Evolutionary conservation across 2,888 invertebrate species (phyloP).

Genomic region (Ischnura elegans): DNA sequence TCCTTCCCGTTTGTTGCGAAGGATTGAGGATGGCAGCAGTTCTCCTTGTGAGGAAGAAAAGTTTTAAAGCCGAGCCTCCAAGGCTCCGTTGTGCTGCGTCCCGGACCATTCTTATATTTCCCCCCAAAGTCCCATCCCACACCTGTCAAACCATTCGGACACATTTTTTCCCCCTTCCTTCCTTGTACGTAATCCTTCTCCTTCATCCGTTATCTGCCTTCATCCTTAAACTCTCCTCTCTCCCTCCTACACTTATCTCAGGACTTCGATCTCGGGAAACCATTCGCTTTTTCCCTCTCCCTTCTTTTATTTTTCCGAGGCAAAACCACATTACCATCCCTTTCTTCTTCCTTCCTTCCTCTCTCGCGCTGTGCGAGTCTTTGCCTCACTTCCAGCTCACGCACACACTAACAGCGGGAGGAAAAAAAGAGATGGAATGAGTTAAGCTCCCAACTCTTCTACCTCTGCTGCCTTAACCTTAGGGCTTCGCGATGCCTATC

Average conservation of each 20-base stretch:
- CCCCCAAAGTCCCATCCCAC: conserved; percentile 52
- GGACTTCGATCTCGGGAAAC: conserved; percentile 28
- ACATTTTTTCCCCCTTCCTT: conserved; percentile 33
- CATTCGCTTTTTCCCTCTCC: conserved; percentile 30
- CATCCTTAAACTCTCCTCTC: background rate
- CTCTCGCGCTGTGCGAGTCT: background rate
- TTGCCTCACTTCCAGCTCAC: background rate
- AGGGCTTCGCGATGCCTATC: conserved; percentile 29
- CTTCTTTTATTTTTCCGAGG: background rate
- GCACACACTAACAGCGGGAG: background rate
- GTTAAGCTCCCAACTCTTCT: background rate
- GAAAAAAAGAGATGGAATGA: conserved; percentile 7
- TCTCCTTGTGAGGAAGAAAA: background rate
- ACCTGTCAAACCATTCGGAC: conserved; percentile 60
- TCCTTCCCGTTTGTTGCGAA: background rate
- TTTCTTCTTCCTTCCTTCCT: background rate
- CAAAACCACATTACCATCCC: background rate
- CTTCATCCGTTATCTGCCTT: conserved; percentile 30
- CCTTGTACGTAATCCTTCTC: conserved; percentile 60
- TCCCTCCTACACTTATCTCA: conserved; percentile 35
- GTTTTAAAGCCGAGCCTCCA: background rate
- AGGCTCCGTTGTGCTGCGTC: conserved; percentile 11
- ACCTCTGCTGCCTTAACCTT: background rate
- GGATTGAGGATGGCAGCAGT: background rate
- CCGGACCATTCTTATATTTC: conserved; percentile 6